Base-by-base conservation (phyloP, 35 echinoderm and acorn worm genomes). In the Heliocidaris erythrogramma region DNA sequence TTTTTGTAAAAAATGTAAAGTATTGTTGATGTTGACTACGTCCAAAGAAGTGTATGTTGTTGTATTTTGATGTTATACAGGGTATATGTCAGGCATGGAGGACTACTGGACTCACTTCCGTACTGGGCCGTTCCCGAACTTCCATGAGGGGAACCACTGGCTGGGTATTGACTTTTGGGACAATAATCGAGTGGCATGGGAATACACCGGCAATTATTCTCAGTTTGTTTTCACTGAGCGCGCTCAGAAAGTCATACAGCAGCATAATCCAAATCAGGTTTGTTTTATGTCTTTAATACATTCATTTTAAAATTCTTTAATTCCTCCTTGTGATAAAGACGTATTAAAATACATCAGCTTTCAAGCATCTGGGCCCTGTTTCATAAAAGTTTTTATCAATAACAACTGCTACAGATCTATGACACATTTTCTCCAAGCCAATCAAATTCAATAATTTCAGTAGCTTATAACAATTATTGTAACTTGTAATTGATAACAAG, bases 31-130 rank as follows among this genome's bases (percentile, higher is more conserved):
- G 35, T 42, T 42, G 35, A 42, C 35, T 42, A 3, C 35, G 3
- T 42, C 35, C 0, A 3, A 42, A 42, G 0, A 42, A 42, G 35
- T 42, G 35, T 42, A 42, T 42, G 35, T 42, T 42, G 35, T 24
- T 78, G 8, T 78, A 7, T 78, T 18, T 27, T 17, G 65, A 78
- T n/a, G 4, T n/a, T 78, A 24, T 78, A 78, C 13, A 96, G 95
- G 96, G 0, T 96, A 96, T 32, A 31, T 96, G 30, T 86, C 88
- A 92, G 96, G 96, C 35, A 94, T 92, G 86, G 78, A 94, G 17
- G 96, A 96, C 94, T 96, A 96, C 96, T 96, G 96, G 96, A 96
- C 96, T 49, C 96, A 96, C 50, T 94, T 94, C 60, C 86, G 96
- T n/a, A 31, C 31, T 59, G 96, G 96, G 0, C 89, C 96, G 8